Base-by-base conservation (phyloP, 2,888 invertebrate species). In the Hymenopus coronatus region DNA sequence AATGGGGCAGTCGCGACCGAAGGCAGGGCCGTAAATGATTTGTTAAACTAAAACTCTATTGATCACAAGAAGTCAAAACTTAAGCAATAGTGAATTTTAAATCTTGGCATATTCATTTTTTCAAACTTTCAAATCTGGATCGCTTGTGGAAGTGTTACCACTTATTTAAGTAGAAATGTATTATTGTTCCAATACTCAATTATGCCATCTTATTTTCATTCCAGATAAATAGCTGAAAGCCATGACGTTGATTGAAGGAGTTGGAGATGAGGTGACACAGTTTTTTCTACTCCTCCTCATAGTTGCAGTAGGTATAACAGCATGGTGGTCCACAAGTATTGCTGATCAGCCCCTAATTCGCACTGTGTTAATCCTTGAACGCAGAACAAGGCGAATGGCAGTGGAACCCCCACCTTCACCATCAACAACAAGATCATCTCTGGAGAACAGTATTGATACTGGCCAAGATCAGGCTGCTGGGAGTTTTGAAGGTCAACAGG, bases 191-290 rank as follows among this genome's bases (percentile, higher is more conserved):
- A 40, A 27, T 85, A 40, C 12, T 30, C 4, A 20, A 12, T 33
- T 85, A 33, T 33, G 8, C 33, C 28, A 25, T 70, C 81, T 85
- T 81, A 25, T n/a, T 27, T 70, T 88, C 84, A 89, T 87, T 92
- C 95, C 92, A 92, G 88, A 28, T 82, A 85, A 40, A 14, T 82
- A n/a, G 33, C n/a, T 82, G 15, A 8, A 33, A 87, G 30, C 40
- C 81, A 97, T 97, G 97, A 94, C 96, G 91, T 93, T 97, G 92
- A 96, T 97, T 91, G 97, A 97, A 92, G 97, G 97, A 85, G 94
- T 98, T 89, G 97, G 97, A 33, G 97, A 97, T 93, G 97, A 97
- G 94, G 97, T 98, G 90, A 95, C 96, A 87, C 95, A 97, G 92
- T 96, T 96, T 92, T 94, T 97, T 92, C 94, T 96, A 88, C 93